Percentiles rank a stretch among this genome's conserved stretches.
Evolutionary conservation across 2,797 vertebrate genomes (phyloP).

Genomic region (Pseudopleuronectes americanus): DNA sequence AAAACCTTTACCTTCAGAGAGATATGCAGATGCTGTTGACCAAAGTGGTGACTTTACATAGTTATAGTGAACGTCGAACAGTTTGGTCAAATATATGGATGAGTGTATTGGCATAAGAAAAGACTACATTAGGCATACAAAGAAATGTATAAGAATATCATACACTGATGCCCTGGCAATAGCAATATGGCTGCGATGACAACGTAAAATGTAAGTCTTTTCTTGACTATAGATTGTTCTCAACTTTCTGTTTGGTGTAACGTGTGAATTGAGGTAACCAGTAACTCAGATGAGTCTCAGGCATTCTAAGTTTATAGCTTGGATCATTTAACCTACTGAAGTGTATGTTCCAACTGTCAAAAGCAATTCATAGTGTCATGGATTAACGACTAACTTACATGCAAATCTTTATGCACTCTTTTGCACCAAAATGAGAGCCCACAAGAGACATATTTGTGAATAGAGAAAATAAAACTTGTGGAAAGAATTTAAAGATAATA

Average conservation of each 20-base stretch:
- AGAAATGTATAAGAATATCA: not conserved
- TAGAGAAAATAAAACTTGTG: not conserved
- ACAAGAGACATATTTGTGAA: constrained; percentile 1
- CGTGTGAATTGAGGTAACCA: not conserved
- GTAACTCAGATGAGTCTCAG: constrained; percentile 8
- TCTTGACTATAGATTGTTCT: constrained; percentile 1
- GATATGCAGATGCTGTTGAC: not conserved
- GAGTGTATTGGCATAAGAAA: not conserved
- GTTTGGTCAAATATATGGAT: not conserved
- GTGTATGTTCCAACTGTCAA: constrained; percentile 4
- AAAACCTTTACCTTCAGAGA: not conserved
- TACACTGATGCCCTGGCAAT: too few species aligned
- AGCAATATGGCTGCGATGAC: constrained; percentile 31
- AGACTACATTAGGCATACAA: not conserved
- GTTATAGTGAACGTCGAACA: not conserved
- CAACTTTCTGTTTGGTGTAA: constrained; percentile 17
- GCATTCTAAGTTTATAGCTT: constrained; percentile 17
- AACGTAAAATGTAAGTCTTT: constrained; percentile 20
- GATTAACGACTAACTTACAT: constrained; percentile 6
- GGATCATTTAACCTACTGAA: constrained; percentile 21
- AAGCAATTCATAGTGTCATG: constrained; percentile 12
- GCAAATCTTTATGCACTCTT: not conserved
- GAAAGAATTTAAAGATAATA: too few species aligned
- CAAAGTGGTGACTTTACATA: not conserved
- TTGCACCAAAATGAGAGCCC: constrained; percentile 4